phyloP scores from a whole-genome alignment of 1,140 invertebrate species.

The Heterodera carotae region DNA sequence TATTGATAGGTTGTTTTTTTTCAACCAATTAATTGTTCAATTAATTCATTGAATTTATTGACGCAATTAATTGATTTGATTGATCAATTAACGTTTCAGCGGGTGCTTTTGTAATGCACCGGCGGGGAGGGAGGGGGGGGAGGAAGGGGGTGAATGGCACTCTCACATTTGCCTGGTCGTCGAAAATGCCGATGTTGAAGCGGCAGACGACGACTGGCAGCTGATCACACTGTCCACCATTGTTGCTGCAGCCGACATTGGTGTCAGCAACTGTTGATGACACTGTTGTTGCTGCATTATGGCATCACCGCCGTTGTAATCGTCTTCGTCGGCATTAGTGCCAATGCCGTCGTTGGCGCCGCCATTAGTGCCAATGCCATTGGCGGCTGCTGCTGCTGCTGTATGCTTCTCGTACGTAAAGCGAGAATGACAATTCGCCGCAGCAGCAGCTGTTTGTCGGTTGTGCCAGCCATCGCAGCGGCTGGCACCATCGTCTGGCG shows the following conservation, averaged over 20 bases:
- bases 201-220: neutral
- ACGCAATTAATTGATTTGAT: no score
- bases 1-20: no score
- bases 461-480: no score
- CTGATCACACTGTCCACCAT: slow-evolving; percentile 20
- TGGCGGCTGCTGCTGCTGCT: neutral
- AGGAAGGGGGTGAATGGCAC: neutral
- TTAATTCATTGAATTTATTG: no score
- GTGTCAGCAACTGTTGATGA: neutral
- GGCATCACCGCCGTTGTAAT: neutral
- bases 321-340: neutral
- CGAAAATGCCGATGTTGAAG: neutral
- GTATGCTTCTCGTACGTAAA: neutral
- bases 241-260: neutral
- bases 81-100: no score
- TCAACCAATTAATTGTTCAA: no score
- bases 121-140: no score
- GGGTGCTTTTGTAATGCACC: no score
- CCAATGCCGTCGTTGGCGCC: neutral
- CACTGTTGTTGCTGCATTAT: neutral
- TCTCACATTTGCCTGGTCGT: neutral
- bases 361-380: neutral
- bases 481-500: no score
- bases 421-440: slow-evolving; percentile 1
- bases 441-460: neutral